Conservation (phyloP, 1,140 invertebrate species). For the Bombus confusus region DNA sequence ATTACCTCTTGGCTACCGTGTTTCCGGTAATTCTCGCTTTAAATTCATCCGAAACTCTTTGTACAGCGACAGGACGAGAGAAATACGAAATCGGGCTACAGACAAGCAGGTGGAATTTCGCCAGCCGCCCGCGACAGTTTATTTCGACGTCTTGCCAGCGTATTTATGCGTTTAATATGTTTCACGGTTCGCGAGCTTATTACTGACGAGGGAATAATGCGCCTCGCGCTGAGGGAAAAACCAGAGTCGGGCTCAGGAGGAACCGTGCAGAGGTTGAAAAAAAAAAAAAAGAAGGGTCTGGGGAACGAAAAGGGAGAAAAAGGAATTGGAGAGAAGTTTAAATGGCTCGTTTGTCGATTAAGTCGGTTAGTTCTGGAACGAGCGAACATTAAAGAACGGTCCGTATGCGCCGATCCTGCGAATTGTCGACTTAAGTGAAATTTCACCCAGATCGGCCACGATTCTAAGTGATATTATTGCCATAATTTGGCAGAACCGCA, state of each 20-base stretch:
- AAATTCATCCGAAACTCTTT: neutral
- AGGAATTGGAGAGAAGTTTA: conserved; percentile 41
- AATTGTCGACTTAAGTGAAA: conserved; percentile 63
- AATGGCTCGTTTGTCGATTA: conserved; percentile 58
- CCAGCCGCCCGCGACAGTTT: neutral
- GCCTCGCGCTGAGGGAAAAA: neutral
- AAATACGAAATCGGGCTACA: neutral
- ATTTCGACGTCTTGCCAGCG: neutral
- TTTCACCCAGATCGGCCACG: conserved; percentile 37
- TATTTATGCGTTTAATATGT: conserved; percentile 38
- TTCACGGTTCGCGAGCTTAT: neutral
- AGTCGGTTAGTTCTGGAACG: conserved; percentile 56
- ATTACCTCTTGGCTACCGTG: neutral
- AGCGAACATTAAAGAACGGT: conserved; percentile 50
- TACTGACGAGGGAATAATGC: neutral
- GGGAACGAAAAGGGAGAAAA: neutral
- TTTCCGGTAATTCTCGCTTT: neutral
- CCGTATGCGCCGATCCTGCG: conserved; percentile 35
- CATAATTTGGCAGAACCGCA: conserved; percentile 61
- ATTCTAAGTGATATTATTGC: conserved; percentile 62
- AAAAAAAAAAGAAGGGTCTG: neutral
- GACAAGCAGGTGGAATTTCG: neutral
- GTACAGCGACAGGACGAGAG: neutral
- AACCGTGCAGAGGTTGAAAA: neutral
- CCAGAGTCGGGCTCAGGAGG: neutral